Evolutionary conservation across 2,113 vertebrate species (phyloP), one percentile per base, ranked within the genome.

Genomic region (Tetrax tetrax): DNA sequence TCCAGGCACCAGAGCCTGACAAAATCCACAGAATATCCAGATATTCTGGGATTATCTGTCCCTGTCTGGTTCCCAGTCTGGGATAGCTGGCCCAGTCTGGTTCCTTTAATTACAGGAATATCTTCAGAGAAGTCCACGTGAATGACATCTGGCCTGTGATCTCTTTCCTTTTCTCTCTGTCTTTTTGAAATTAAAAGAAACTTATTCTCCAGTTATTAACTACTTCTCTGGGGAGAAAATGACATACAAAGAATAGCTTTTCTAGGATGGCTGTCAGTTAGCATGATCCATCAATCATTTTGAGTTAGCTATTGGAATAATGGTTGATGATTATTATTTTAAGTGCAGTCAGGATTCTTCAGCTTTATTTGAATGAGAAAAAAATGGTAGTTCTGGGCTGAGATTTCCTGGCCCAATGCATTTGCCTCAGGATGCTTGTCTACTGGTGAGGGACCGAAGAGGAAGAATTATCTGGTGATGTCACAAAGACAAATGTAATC

Each of bases 231-330:
- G 50, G 77, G 81, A 91, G 70, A 93, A 91, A 83, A 66, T 86
- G 54, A 47, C 87, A 66, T 91, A 9, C 28, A 90, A 91, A 85
- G 71, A 95, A 80, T 13, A 90, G 75, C 59, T 93, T 77, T 93
- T 74, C 54, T 47, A 37, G 63, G 66, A 47, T 80, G 59, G 54
- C 47, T 96, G 93, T 97, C 95, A 96, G 60, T 92, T 63, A 81
- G 77, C 65, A 60, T 82, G 81, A 93, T 91, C 87, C 75, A 77
- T 96, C 95, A 93, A 27, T 96, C 93, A 90, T 54, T 66, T 43
- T 72, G 57, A 91, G 63, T 87, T 85, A 84, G 53, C 72, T 93
- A 83, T 35, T 77, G 68, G 66, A 54, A 74, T 88, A 88, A 91
- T 94, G 60, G 82, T 90, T 90, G 87, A 70, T 92, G 18, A 7